These are phyloP conservation scores for Malurus melanocephalus DNA, from an alignment of 2,113 vertebrate genomes.

Conservation along the genomic window DNA sequence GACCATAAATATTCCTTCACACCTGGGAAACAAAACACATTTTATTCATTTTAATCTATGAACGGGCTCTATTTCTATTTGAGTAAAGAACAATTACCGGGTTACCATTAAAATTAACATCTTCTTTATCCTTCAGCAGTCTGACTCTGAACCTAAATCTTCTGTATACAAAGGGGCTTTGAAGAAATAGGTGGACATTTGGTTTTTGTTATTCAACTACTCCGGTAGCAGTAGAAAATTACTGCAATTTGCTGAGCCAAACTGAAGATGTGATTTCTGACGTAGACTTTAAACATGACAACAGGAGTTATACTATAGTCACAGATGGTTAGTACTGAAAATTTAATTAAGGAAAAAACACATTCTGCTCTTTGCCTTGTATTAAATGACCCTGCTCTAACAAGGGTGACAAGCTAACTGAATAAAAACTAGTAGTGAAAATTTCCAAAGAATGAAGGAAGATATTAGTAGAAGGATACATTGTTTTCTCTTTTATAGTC, in stretches of 20 bases:
- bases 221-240: neutral
- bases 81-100: neutral
- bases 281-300: neutral
- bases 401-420: neutral
- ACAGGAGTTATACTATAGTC: neutral
- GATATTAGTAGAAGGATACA: neutral
- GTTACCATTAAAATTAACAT: neutral
- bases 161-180: neutral
- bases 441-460: neutral
- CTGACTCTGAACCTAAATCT: neutral
- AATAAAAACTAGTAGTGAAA: neutral
- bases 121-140: neutral
- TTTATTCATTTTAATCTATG: neutral
- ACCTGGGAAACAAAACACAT: neutral
- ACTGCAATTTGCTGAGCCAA: neutral
- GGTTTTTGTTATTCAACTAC: neutral
- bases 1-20: neutral
- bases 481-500: neutral
- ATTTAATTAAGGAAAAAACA: neutral
- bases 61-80: neutral
- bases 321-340: neutral
- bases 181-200: neutral
- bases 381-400: neutral
- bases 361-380: neutral
- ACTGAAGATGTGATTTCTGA: neutral